These are phyloP conservation scores for Cryptotermes secundus DNA, from an alignment of 1,140 invertebrate species.

Conservation along the genomic window DNA sequence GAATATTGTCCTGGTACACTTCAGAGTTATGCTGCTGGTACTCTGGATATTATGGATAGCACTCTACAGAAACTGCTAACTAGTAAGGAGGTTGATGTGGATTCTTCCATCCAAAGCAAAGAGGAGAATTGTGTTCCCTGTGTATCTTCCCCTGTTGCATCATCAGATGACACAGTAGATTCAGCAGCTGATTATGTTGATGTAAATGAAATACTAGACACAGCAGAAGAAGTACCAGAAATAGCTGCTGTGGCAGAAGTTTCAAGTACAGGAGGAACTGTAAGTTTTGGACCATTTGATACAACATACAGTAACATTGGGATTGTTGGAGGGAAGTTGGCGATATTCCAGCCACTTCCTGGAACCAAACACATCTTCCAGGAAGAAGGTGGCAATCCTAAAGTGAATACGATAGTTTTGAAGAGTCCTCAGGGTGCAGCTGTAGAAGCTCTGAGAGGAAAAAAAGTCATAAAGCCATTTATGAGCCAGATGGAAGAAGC, in stretches of 20 bases:
- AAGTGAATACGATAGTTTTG: background rate
- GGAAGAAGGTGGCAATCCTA: background rate
- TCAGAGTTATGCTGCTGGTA: background rate
- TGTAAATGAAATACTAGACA: background rate
- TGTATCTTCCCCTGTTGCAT: background rate
- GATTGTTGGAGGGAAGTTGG: background rate
- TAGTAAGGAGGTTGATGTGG: background rate
- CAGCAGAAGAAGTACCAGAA: background rate
- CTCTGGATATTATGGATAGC: background rate
- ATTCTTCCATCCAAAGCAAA: background rate
- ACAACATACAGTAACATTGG: background rate
- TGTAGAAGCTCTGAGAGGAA: background rate
- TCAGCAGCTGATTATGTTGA: background rate
- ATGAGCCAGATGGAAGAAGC: background rate
- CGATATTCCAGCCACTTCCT: background rate
- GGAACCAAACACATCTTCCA: background rate
- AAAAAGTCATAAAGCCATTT: background rate
- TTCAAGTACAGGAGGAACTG: background rate
- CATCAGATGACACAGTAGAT: background rate
- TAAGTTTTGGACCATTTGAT: background rate
- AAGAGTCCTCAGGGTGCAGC: background rate
- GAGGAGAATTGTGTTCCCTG: background rate
- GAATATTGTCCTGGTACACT: background rate
- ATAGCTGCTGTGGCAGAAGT: background rate
- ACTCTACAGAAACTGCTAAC: background rate